Evolutionary conservation across 2,113 vertebrate species (phyloP), one percentile per base, ranked within the genome.

Genomic region (Spheniscus mendiculus): DNA sequence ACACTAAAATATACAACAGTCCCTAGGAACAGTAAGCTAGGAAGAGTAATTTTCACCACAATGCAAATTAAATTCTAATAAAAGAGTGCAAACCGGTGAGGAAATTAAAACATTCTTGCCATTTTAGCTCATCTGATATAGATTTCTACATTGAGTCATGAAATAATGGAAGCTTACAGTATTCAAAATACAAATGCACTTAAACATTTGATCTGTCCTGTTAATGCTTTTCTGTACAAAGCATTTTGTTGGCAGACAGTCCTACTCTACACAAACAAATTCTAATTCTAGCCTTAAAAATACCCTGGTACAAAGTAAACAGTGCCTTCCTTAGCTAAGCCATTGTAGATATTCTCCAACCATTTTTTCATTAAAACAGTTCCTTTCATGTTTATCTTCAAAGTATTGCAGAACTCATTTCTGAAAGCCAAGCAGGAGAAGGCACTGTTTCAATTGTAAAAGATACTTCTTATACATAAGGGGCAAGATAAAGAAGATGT

Each of bases 341-440:
- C 53, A 17, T 36, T 94, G 53, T 27, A 85, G 85, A 56, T 84
- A 87, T 32, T 92, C 50, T 82, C 20, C 34, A 94, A 97, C 32
- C 34, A 72, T 20, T 11, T 90, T 85, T 94, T 95, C 80, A 50
- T 74, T 92, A 44, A 91, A 91, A 79, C 36, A 30, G 14, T 91
- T 96, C 40, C 50, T 95, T 92, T 92, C 65, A 83, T 89, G 89
- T 66, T 89, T 66, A 17, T 73, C 94, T 85, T 91, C 87, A 59
- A 97, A 87, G 69, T 93, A 53, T 34, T 87, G 40, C 38, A 74
- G 85, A 93, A 85, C 34, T 10, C 56, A 34, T 58, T 89, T 77
- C 67, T 85, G 85, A 94, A 97, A 74, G 12, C 58, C 71, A 71
- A 59, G 32, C 13, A 87, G 90, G 26, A 95, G 47, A 89, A 82